Evolutionary conservation across 2,797 vertebrate species (phyloP).

Genomic region (Erethizon dorsatum): DNA sequence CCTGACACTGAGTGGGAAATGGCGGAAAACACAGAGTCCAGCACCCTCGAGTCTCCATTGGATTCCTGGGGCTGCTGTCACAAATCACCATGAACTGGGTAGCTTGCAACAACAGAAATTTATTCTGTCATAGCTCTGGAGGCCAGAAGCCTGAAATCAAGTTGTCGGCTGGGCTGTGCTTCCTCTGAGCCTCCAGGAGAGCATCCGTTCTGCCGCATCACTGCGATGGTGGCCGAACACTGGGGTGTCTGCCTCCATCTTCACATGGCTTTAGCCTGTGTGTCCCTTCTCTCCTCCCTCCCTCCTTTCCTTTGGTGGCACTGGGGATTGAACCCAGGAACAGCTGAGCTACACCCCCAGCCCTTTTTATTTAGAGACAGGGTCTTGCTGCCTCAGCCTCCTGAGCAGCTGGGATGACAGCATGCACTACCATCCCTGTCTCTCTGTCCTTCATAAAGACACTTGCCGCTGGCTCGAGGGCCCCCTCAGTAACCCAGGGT

Average conservation of each 20-base stretch:
- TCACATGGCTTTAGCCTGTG: fast-evolving
- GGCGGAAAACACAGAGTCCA: fast-evolving
- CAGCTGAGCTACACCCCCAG: neutral
- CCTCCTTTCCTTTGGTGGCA: neutral
- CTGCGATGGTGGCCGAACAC: neutral
- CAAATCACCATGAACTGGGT: neutral
- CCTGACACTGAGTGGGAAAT: neutral
- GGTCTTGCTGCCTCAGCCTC: neutral
- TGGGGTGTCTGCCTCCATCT: neutral
- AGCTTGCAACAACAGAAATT: neutral
- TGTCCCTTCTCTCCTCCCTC: neutral
- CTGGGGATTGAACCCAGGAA: neutral
- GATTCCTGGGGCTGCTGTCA: neutral
- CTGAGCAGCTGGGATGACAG: neutral
- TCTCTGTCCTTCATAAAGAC: neutral
- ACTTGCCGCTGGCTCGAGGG: neutral
- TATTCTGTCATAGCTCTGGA: neutral
- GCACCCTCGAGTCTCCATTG: fast-evolving
- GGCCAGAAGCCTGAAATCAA: neutral
- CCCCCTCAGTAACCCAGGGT: neutral
- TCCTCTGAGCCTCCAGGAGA: neutral
- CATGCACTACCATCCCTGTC: neutral
- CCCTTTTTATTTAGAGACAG: neutral
- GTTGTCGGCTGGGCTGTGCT: fast-evolving
- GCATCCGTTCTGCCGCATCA: neutral